These are phyloP conservation scores for Sminthurinus aureus DNA, from an alignment of 2,888 invertebrate genomes.

Conservation along the genomic window DNA sequence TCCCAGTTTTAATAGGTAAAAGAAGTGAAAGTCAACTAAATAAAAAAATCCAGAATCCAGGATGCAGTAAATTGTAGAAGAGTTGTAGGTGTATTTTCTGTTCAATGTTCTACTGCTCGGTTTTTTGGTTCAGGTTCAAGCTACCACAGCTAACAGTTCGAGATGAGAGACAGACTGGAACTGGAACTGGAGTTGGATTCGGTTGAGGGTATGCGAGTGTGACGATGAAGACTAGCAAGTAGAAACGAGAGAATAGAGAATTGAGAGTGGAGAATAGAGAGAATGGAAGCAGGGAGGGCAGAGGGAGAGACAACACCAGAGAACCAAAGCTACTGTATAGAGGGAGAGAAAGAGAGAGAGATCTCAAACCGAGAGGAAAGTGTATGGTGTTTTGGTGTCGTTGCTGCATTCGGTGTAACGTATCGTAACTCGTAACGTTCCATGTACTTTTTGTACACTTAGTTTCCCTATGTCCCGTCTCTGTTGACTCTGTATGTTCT, in stretches of 20 bases:
- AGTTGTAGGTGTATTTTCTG: no score
- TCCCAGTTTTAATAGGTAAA: no score
- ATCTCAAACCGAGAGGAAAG: not conserved
- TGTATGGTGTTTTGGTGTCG: not conserved
- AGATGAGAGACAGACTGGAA: slow-evolving; percentile 25
- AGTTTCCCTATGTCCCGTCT: no score
- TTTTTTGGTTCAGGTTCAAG: no score
- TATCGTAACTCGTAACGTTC: not conserved
- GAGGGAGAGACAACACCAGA: not conserved
- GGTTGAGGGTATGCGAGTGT: slow-evolving; percentile 10
- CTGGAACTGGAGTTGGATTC: not conserved
- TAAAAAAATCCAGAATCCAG: no score
- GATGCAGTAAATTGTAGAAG: no score
- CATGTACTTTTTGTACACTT: not conserved
- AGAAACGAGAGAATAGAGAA: no score
- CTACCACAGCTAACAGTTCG: not conserved
- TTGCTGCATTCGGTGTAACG: no score
- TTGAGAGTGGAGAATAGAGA: not conserved
- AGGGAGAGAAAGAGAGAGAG: slow-evolving; percentile 22
- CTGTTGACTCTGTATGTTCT: no score
- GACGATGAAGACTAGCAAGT: not conserved
- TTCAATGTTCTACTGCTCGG: no score
- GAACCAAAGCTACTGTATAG: not conserved
- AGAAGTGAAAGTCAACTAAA: no score
- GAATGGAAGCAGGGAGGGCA: not conserved